Percentiles rank a stretch among this genome's conserved stretches.
Evolutionary conservation across 2,113 vertebrate genomes (phyloP).

Genomic region (Oriolus oriolus): DNA sequence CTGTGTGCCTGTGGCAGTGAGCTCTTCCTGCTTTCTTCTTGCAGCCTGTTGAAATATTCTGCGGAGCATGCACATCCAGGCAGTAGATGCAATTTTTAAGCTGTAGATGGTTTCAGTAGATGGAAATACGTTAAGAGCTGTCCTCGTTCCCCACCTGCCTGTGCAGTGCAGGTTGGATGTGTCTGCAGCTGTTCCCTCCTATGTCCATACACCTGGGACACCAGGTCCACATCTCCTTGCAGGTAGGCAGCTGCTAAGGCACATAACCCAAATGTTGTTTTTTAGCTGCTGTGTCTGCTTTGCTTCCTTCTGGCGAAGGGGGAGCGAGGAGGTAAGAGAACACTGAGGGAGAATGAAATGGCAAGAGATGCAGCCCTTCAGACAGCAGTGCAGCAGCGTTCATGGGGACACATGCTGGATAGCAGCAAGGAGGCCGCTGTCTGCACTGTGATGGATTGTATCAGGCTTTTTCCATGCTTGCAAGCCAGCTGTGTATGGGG

Average conservation of each 20-base stretch:
- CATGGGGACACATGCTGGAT: fast-evolving
- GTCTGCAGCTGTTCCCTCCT: not conserved
- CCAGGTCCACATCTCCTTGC: fast-evolving
- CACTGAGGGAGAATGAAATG: not conserved
- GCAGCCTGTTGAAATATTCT: not conserved
- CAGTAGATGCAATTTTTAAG: not conserved
- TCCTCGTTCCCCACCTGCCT: not conserved
- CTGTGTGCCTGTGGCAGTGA: not conserved
- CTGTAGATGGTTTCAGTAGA: not conserved
- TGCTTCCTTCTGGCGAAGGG: not conserved
- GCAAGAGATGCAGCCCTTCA: not conserved
- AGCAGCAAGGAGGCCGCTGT: not conserved
- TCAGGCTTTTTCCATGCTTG: not conserved
- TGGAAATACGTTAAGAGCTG: not conserved
- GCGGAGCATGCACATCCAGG: too few species aligned
- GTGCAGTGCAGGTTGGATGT: not conserved
- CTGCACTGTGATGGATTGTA: not conserved
- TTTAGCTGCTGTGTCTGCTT: not conserved
- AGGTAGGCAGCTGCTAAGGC: not conserved
- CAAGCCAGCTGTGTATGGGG: not conserved
- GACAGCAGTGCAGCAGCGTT: not conserved
- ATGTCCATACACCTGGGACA: fast-evolving
- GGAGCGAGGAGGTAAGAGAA: not conserved
- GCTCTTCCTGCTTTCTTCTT: not conserved
- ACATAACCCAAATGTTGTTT: not conserved